Evolutionary conservation across 2,888 invertebrate genomes (phyloP), one percentile per base, ranked within the genome.

Genomic region (Oligia strigilis): DNA sequence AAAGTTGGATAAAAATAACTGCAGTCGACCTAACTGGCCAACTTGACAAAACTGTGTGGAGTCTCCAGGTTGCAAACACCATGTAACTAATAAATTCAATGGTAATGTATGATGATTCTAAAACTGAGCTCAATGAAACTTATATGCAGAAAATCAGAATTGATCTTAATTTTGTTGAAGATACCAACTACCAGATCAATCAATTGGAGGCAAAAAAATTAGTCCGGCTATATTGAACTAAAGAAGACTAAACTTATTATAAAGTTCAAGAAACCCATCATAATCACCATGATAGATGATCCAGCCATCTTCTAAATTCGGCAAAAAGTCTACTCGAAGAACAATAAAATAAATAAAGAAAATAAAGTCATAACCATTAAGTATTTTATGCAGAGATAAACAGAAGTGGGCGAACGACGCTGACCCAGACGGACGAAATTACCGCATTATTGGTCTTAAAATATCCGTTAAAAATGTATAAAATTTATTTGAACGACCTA

Each of bases 401-500:
- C 73, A 75, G n/a, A 80, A 85, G 81, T 83, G 78, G 62, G 52
- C 43, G 52, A 78, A 73, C 52, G 40, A 43, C 43, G 36, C 19
- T 78, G 78, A 87, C 86, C 86, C 83, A 88, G 85, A 83, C 88
- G 52, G 13, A 46, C 5, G 9, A 79, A 88, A 82, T 86, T 72
- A 75, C 75, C 58, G 64, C 74, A 88, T 77, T 77, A 88, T 78
- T 75, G 76, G 72, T 66, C 40, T 65, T 58, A 80, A 84, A 75
- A 75, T 66, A 52, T 65, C 77, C 72, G 74, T 72, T 75, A 65
- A 76, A 81, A 74, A 69, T 49, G 29, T 46, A 60, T 77, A 75
- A 78, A 80, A 52, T 62, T 71, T 82, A 80, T 80, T 77, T 83
- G 60, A 60, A 71, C 23, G 60, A 46, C 60, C 64, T 81, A 73